A percentile compares a stretch with the other conserved stretches of the same genome.
phyloP scores from a whole-genome alignment of 2,113 vertebrate species.

The Camelus dromedarius region DNA sequence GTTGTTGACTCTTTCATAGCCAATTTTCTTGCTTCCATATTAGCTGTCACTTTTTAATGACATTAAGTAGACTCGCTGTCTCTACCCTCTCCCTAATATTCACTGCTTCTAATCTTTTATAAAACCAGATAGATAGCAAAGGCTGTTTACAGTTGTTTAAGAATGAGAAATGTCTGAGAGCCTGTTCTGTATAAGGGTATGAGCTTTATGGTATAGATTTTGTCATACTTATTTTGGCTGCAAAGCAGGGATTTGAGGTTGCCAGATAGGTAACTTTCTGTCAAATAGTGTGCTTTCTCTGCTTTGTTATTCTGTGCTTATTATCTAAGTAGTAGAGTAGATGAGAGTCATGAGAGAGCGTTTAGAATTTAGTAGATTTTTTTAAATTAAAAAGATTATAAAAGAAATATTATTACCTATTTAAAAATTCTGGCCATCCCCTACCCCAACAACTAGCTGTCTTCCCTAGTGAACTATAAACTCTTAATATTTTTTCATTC shows the following conservation, averaged over 20 bases:
- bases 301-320: constrained; percentile 18
- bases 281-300: neutral
- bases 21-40: constrained; percentile 52
- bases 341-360: neutral
- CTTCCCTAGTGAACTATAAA: neutral
- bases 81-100: neutral
- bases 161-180: constrained; percentile 51
- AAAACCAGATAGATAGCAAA: constrained; percentile 38
- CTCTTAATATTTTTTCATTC: constrained; percentile 15
- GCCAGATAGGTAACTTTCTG: neutral
- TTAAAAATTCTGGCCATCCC: constrained; percentile 28
- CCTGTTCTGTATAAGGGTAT: neutral
- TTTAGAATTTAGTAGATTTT: constrained; percentile 51
- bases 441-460: neutral
- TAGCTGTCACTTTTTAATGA: constrained; percentile 44
- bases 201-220: constrained; percentile 34
- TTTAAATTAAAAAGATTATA: constrained; percentile 1
- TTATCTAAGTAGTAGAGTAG: constrained; percentile 11
- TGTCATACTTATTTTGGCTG: constrained; percentile 52
- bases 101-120: constrained; percentile 25
- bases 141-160: constrained; percentile 23
- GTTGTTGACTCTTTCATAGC: constrained; percentile 17
- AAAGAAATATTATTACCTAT: constrained; percentile 19
- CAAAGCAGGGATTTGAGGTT: constrained; percentile 42
- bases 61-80: neutral